Base-by-base conservation (phyloP, 2,797 vertebrate species). In the Platalea minor region DNA sequence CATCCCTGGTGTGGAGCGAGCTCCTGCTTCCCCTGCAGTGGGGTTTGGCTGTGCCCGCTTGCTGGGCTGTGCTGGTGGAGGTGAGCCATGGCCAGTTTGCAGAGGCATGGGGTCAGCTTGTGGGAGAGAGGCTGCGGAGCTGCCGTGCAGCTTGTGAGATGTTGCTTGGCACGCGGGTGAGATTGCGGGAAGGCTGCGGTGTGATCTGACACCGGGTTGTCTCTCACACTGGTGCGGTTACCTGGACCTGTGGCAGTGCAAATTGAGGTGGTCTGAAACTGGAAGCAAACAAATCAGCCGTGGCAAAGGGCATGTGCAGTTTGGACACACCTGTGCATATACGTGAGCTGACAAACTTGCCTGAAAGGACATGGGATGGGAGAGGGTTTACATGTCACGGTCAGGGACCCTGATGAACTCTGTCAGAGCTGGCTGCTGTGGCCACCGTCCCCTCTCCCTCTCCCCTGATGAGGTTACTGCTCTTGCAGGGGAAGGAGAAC, bases 181-280 rank as follows among this genome's bases (percentile, higher is more conserved):
- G 61, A 29, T 5, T 53, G 69, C 3, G 11, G 60, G 54, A 61
- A 37, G n/a, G 69, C 29, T 0, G 0, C 0, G 2, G 43, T 1
- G 1, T 57, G 54, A 15, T 54, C 37, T 70, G 51, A 17, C 28
- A 11, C 26, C 0, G 3, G 10, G 26, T 13, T 75, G 48, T 87
- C 43, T 70, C 73, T 70, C 0, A 0, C 0, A 0, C 25, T 53
- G 45, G 9, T 10, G 15, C 3, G 4, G 31, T 41, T 46, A 13
- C 46, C 33, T 39, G 39, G 24, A 33, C 17, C 29, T n/a, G 26
- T n/a, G 79, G 68, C 29, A 18, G 23, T 88, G 75, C 76, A 63
- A 33, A 17, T 2, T 26, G 18, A 85, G 18, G 28, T 69, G 57
- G 6, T 78, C 37, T 63, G 45, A 61, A 82, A 21, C 39, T 70